Conservation (phyloP, 2,113 vertebrate species). For the Nycticryphes semicollaris region DNA sequence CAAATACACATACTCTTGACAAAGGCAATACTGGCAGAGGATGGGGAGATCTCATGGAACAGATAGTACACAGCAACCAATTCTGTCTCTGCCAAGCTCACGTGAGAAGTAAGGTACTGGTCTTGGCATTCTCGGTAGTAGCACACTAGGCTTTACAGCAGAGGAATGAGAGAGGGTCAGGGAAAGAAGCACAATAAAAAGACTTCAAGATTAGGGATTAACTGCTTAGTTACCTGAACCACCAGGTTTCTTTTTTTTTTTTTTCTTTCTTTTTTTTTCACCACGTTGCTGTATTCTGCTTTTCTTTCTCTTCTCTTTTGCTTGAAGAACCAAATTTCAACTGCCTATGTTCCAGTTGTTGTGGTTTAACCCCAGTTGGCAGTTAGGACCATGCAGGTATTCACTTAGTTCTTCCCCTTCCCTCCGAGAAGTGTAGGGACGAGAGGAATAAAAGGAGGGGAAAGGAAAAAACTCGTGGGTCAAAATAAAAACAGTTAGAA, state of each 20-base stretch:
- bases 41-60: background rate
- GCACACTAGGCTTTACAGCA: background rate
- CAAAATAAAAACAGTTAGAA: background rate
- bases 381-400: background rate
- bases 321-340: background rate
- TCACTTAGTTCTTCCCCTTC: background rate
- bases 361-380: background rate
- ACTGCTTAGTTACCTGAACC: background rate
- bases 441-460: background rate
- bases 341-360: background rate
- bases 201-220: background rate
- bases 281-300: fast-evolving
- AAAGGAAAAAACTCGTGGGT: background rate
- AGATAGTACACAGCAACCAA: background rate
- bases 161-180: background rate
- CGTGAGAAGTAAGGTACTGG: background rate
- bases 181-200: background rate
- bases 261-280: background rate
- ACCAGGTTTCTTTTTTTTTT: background rate
- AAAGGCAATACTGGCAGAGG: background rate
- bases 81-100: background rate
- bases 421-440: background rate
- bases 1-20: background rate
- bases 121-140: background rate
- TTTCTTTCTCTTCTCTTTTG: background rate